Conservation (phyloP, 1,140 invertebrate species). For the Panagrolaimus sp. region DNA sequence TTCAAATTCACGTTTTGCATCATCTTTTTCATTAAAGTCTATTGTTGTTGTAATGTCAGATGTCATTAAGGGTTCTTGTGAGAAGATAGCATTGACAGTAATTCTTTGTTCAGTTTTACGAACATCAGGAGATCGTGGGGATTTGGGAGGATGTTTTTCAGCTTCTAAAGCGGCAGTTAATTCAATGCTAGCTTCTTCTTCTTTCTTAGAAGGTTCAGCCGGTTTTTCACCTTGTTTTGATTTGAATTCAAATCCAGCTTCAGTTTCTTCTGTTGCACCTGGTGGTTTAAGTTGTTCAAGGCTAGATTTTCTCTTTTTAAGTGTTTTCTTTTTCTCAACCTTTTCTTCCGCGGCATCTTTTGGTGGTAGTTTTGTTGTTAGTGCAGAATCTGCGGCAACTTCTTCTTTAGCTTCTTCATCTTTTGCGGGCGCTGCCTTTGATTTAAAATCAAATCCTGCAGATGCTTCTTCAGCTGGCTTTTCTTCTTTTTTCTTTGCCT, state of each 20-base stretch:
- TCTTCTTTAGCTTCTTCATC: not conserved
- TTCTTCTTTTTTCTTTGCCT: too few relatives aligned
- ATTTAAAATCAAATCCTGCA: not conserved
- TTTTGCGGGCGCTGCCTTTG: not conserved
- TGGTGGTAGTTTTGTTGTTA: not conserved
- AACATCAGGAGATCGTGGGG: not conserved
- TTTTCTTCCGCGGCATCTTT: not conserved
- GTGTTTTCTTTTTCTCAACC: not conserved
- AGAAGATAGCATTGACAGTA: slow-evolving; percentile 1
- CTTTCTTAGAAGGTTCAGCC: not conserved
- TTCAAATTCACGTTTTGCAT: not conserved
- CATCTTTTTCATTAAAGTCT: not conserved
- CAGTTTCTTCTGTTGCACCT: not conserved
- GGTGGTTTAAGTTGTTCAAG: not conserved
- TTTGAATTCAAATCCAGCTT: not conserved
- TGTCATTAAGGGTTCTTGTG: not conserved
- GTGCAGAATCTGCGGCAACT: not conserved
- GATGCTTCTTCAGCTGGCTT: not conserved
- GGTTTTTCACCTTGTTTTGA: not conserved
- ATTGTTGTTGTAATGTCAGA: not conserved
- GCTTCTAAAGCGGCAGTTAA: not conserved
- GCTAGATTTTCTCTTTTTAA: slow-evolving; percentile 2
- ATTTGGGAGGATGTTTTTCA: not conserved
- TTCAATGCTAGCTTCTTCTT: not conserved
- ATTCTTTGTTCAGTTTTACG: not conserved